These are phyloP conservation scores for Epinotia brunnichana DNA, from an alignment of 2,888 invertebrate genomes.

Conservation along the genomic window DNA sequence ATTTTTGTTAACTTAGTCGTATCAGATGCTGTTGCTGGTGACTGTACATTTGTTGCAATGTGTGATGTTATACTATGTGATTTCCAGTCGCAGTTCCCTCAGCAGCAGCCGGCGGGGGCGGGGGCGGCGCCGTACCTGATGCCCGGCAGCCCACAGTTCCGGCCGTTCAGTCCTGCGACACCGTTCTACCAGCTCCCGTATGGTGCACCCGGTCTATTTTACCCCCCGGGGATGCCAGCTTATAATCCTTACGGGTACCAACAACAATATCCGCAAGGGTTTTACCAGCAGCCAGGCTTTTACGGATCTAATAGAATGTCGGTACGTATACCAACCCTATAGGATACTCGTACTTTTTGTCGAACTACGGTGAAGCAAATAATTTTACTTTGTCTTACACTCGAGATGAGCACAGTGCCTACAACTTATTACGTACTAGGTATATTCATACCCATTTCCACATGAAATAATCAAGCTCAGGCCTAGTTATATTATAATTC, in stretches of 20 bases:
- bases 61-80: not conserved
- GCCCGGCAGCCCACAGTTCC: constrained; percentile 68
- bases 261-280: constrained; percentile 66
- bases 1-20: too few species aligned
- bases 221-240: constrained; percentile 66
- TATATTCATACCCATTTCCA: too few species aligned
- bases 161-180: constrained; percentile 74
- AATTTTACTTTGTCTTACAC: too few species aligned
- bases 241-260: constrained; percentile 78
- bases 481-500: too few species aligned
- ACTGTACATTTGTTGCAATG: too few species aligned
- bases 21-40: too few species aligned
- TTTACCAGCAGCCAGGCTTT: constrained; percentile 72
- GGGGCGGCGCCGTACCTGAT: constrained; percentile 64
- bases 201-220: constrained; percentile 70
- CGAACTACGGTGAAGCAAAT: too few species aligned
- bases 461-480: too few species aligned
- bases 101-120: constrained; percentile 50
- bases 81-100: constrained; percentile 61
- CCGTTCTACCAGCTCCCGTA: constrained; percentile 81
- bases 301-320: constrained; percentile 80
- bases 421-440: too few species aligned
- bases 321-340: constrained; percentile 76
- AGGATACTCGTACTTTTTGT: too few species aligned
- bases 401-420: too few species aligned